Conservation (phyloP, 2,888 invertebrate genomes). For the Kryphioiulus occultus region DNA sequence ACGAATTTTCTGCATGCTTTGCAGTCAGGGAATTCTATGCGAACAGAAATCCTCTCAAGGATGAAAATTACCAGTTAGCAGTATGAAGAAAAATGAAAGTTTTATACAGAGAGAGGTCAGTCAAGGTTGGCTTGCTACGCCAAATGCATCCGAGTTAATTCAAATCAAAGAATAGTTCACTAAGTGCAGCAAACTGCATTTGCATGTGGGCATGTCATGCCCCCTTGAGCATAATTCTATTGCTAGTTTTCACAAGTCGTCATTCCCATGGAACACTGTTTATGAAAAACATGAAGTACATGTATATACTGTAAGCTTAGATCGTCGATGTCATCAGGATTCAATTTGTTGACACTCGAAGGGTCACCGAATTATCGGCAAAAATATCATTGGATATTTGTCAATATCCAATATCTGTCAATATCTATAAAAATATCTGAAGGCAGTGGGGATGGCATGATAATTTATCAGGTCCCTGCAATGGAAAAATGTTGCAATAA, state of each 20-base stretch:
- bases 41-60: neutral
- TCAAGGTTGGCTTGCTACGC: neutral
- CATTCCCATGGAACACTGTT: neutral
- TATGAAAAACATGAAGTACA: no score
- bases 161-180: no score
- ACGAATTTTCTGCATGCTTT: neutral
- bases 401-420: no score
- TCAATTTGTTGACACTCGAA: neutral
- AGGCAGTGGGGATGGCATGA: no score
- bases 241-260: neutral
- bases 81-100: constrained; percentile 28
- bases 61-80: constrained; percentile 20
- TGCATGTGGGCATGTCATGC: constrained; percentile 16
- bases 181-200: neutral
- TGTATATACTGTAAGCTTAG: neutral
- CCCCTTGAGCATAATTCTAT: neutral
- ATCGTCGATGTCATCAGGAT: neutral
- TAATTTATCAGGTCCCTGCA: no score
- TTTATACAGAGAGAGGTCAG: neutral
- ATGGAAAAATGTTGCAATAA: no score
- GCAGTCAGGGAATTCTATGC: neutral
- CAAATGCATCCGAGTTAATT: neutral
- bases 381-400: no score
- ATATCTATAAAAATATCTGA: no score
- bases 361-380: neutral